Conservation (phyloP, 1,140 invertebrate species). For the Drosophila takahashii region DNA sequence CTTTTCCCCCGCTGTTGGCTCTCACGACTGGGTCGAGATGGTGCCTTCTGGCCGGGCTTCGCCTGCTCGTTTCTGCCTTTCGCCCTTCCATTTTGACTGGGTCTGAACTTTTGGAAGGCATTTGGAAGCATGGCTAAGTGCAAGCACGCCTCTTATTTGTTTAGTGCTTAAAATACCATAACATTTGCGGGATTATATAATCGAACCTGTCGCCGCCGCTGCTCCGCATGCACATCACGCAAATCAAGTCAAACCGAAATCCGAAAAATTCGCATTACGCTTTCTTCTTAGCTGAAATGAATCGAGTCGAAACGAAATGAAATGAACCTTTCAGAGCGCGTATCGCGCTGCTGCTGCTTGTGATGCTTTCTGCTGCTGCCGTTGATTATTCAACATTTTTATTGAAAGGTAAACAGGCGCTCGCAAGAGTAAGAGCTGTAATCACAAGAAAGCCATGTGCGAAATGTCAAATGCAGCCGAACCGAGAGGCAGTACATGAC, state of each 20-base stretch:
- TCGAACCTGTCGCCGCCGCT: slow-evolving; percentile 39
- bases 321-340: slow-evolving; percentile 70
- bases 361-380: slow-evolving; percentile 43
- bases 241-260: slow-evolving; percentile 65
- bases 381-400: slow-evolving; percentile 79
- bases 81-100: slow-evolving; percentile 60
- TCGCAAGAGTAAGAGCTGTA: slow-evolving; percentile 54
- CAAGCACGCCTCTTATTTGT: slow-evolving; percentile 72
- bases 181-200: slow-evolving; percentile 77
- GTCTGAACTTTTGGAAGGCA: slow-evolving; percentile 62
- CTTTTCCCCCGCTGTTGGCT: slow-evolving; percentile 4
- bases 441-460: slow-evolving; percentile 76
- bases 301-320: slow-evolving; percentile 41
- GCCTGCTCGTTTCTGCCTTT: slow-evolving; percentile 37
- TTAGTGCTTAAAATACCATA: slow-evolving; percentile 80
- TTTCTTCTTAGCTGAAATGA: slow-evolving; percentile 60
- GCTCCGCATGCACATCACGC: slow-evolving; percentile 75
- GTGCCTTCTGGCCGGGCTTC: slow-evolving; percentile 25
- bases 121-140: slow-evolving; percentile 39
- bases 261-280: slow-evolving; percentile 68
- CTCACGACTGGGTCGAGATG: slow-evolving; percentile 21
- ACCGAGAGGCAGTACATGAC: slow-evolving; percentile 56
- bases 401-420: slow-evolving; percentile 79
- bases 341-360: slow-evolving; percentile 32
- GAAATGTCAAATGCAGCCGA: slow-evolving; percentile 77